phyloP scores from a whole-genome alignment of 2,797 vertebrate genomes.

The Platalea minor region DNA sequence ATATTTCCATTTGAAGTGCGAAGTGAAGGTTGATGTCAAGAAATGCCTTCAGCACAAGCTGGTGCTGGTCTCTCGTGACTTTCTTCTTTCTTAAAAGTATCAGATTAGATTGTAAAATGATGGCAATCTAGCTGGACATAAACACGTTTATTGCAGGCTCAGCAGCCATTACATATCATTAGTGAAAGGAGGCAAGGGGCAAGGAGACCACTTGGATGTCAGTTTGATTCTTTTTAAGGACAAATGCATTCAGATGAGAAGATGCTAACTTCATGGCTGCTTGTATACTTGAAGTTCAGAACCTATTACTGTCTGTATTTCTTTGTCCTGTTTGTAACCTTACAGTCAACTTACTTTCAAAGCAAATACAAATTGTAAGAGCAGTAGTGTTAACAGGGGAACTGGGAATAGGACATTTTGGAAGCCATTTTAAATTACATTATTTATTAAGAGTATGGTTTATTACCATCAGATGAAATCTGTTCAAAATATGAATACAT shows the following conservation, averaged over 20 bases:
- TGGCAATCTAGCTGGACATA: conserved; percentile 69
- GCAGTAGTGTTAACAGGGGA: not conserved
- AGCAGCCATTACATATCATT: conserved; percentile 72
- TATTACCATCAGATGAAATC: not conserved
- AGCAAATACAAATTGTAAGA: not conserved
- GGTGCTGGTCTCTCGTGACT: conserved; percentile 78
- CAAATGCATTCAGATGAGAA: conserved; percentile 45
- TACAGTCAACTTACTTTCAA: not conserved
- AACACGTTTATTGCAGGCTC: conserved; percentile 66
- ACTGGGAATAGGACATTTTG: not conserved
- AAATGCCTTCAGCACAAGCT: conserved; percentile 80
- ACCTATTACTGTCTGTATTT: conserved; percentile 7
- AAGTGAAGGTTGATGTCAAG: conserved; percentile 88
- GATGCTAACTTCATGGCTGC: not conserved
- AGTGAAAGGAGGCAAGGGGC: conserved; percentile 60
- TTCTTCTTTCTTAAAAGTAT: conserved; percentile 19
- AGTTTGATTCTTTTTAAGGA: conserved; percentile 56
- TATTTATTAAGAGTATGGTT: not conserved
- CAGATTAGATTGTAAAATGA: conserved; percentile 58
- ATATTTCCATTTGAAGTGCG: conserved; percentile 77
- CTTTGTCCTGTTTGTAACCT: not conserved
- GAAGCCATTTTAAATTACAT: not conserved
- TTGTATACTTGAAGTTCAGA: conserved; percentile 23
- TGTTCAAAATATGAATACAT: not conserved
- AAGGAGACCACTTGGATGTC: conserved; percentile 59